These are phyloP conservation scores for Pseudoips prasinana DNA, from an alignment of 2,888 invertebrate genomes.

Conservation along the genomic window DNA sequence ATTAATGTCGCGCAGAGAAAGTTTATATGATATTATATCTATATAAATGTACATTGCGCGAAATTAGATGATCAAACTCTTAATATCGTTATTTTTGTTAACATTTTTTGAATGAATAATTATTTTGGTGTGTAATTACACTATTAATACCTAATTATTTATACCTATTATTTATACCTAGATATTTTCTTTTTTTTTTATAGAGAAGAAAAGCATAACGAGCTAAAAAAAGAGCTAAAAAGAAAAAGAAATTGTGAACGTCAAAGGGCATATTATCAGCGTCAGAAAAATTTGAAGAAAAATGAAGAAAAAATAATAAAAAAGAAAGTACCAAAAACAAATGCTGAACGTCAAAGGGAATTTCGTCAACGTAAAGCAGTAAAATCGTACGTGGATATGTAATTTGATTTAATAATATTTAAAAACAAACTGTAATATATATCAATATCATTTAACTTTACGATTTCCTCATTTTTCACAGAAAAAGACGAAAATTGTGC, in stretches of 20 bases:
- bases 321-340: slow-evolving; percentile 33
- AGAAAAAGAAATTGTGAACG: slow-evolving; percentile 31
- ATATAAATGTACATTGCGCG: slow-evolving; percentile 12
- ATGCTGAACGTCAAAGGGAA: slow-evolving; percentile 40
- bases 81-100: slow-evolving; percentile 24
- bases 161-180: slow-evolving; percentile 28
- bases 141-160: slow-evolving; percentile 14
- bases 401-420: slow-evolving; percentile 35
- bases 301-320: slow-evolving; percentile 21
- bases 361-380: slow-evolving; percentile 39
- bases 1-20: slow-evolving; percentile 20
- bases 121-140: slow-evolving; percentile 21
- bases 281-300: slow-evolving; percentile 22
- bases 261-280: slow-evolving; percentile 20
- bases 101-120: slow-evolving; percentile 19
- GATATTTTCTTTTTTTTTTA: slow-evolving; percentile 30
- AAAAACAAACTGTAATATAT: slow-evolving; percentile 24
- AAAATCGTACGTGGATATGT: slow-evolving; percentile 36
- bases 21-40: slow-evolving; percentile 18
- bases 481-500: slow-evolving; percentile 33
- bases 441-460: slow-evolving; percentile 34
- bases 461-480: slow-evolving; percentile 36
- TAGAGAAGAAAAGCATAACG: slow-evolving; percentile 23
- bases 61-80: slow-evolving; percentile 22
- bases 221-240: slow-evolving; percentile 23